These are phyloP conservation scores for Galleria mellonella DNA, from an alignment of 1,140 invertebrate genomes.

Conservation along the genomic window DNA sequence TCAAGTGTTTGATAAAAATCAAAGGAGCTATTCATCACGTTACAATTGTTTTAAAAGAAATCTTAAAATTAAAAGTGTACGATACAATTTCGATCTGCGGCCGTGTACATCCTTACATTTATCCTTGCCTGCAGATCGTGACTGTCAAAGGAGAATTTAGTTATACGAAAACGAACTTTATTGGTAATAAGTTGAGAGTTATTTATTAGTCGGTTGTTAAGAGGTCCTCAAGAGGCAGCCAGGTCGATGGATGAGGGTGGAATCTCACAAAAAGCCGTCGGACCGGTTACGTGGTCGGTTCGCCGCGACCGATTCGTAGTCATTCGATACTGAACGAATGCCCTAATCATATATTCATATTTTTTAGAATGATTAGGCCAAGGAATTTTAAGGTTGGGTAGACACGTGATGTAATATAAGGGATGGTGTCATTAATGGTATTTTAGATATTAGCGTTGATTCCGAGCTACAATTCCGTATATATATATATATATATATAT, in stretches of 20 bases:
- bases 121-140: conserved; percentile 55
- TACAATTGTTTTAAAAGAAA: conserved; percentile 16
- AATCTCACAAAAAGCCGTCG: conserved; percentile 52
- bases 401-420: no score
- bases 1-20: conserved; percentile 67
- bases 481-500: no score
- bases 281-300: conserved; percentile 35
- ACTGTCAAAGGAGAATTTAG: conserved; percentile 35
- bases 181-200: conserved; percentile 5
- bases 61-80: conserved; percentile 5
- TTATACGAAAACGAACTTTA: conserved; percentile 1
- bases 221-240: conserved; percentile 17
- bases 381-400: not conserved
- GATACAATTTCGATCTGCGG: conserved; percentile 13
- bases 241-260: conserved; percentile 46
- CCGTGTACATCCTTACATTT: conserved; percentile 34
- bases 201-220: conserved; percentile 7
- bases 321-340: conserved; percentile 36
- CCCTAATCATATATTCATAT: conserved; percentile 52
- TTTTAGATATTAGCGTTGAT: no score
- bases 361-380: conserved; percentile 31
- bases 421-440: no score
- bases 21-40: conserved; percentile 45
- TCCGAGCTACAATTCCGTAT: no score
- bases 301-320: conserved; percentile 35